Evolutionary conservation across 2,797 vertebrate genomes (phyloP).

Genomic region (Sibirionetta formosa): DNA sequence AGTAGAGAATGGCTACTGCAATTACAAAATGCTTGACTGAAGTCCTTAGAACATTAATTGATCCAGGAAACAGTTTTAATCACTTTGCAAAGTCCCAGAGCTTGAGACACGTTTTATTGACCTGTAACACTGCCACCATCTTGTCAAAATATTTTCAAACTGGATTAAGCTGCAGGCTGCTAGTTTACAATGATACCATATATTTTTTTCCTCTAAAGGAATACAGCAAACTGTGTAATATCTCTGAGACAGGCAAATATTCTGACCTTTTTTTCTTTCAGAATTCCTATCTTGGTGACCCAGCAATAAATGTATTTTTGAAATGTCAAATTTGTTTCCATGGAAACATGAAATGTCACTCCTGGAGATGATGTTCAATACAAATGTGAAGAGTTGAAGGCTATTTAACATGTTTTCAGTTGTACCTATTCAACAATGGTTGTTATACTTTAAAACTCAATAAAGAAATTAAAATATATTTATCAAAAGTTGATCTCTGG

Average conservation of each 20-base stretch:
- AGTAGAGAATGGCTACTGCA: background rate
- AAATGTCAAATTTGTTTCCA: conserved; percentile 79
- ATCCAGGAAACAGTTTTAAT: conserved; percentile 66
- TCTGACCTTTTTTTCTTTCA: conserved; percentile 70
- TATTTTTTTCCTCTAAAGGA: conserved; percentile 61
- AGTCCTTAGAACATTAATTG: conserved; percentile 33
- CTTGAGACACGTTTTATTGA: conserved; percentile 50
- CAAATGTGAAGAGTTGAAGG: conserved; percentile 79
- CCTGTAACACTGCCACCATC: conserved; percentile 63
- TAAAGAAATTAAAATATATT: conserved; percentile 72
- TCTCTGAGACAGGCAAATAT: conserved; percentile 60
- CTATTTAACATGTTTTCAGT: conserved; percentile 72
- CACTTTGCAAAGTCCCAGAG: conserved; percentile 35
- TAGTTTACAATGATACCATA: conserved; percentile 21
- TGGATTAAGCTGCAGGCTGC: conserved; percentile 30
- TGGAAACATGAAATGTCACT: conserved; percentile 79
- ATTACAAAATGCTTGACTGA: background rate
- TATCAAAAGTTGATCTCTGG: conserved; percentile 70
- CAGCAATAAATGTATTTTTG: conserved; percentile 80
- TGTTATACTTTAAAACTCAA: conserved; percentile 65
- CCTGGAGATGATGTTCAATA: conserved; percentile 74
- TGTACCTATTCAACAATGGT: conserved; percentile 60
- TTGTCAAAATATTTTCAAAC: conserved; percentile 70
- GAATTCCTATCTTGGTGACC: conserved; percentile 74
- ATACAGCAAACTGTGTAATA: conserved; percentile 1